Conservation (phyloP, 1,140 invertebrate genomes). For the Doryteuthis pealeii region DNA sequence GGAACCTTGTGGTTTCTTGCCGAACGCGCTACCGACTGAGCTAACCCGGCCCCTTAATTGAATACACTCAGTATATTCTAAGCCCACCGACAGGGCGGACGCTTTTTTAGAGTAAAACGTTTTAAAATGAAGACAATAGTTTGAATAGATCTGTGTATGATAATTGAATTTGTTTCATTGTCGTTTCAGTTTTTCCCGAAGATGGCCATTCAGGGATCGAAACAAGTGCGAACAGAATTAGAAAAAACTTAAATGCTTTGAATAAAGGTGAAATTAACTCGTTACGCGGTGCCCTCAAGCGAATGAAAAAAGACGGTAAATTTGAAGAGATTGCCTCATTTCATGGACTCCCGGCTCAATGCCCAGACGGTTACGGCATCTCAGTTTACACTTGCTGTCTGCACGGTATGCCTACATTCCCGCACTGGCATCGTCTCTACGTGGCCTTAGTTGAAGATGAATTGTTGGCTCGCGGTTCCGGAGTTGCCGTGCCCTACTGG, state of each 20-base stretch:
- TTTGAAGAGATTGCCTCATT: slow-evolving; percentile 31
- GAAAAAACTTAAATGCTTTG: slow-evolving; percentile 23
- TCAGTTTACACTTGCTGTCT: slow-evolving; percentile 25
- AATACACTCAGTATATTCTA: no score
- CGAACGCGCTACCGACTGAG: no score
- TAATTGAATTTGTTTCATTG: no score
- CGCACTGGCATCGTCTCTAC: slow-evolving; percentile 33
- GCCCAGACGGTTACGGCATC: slow-evolving; percentile 14
- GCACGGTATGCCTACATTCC: slow-evolving; percentile 30
- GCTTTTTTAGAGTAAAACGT: no score
- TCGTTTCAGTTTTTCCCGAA: not conserved
- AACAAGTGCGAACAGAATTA: slow-evolving; percentile 20
- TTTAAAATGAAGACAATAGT: no score
- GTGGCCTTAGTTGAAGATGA: slow-evolving; percentile 28
- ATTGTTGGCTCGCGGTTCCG: slow-evolving; percentile 23
- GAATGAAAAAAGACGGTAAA: slow-evolving; percentile 26
- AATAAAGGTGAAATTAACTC: slow-evolving; percentile 28
- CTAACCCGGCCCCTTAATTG: no score
- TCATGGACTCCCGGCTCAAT: slow-evolving; percentile 31
- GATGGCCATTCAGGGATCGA: slow-evolving; percentile 17
- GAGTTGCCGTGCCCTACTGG: slow-evolving; percentile 32
- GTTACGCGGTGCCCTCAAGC: slow-evolving; percentile 23
- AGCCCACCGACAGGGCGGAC: no score
- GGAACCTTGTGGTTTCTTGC: no score
- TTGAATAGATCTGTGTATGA: no score